These are phyloP conservation scores for Epizoanthus fatuus DNA, from an alignment of 92 coral and sea anemone species.

Conservation along the genomic window DNA sequence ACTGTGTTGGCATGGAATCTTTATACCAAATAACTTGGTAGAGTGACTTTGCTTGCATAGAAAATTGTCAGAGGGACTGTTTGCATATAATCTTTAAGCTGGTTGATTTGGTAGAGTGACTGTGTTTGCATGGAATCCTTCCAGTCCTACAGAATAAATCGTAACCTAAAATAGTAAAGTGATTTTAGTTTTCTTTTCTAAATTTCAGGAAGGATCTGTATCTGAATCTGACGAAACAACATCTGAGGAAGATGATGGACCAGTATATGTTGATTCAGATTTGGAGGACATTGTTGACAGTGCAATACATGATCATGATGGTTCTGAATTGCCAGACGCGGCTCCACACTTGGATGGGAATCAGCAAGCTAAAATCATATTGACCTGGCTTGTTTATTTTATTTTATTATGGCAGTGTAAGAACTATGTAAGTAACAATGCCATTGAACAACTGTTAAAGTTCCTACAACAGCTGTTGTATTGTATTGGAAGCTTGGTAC, in stretches of 20 bases:
- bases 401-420: no score
- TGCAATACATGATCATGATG: neutral
- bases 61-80: no score
- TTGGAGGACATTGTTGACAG: constrained; percentile 8
- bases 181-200: neutral
- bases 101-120: no score
- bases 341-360: neutral
- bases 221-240: constrained; percentile 13
- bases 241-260: constrained; percentile 12
- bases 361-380: neutral
- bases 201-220: constrained; percentile 20
- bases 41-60: no score
- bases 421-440: constrained; percentile 10
- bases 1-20: no score
- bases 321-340: constrained; percentile 1
- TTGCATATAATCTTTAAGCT: no score
- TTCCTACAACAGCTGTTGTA: no score
- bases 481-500: neutral
- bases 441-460: constrained; percentile 7
- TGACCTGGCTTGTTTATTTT: constrained; percentile 17
- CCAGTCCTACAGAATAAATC: neutral
- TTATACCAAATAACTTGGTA: no score
- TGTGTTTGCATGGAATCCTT: no score
- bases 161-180: neutral
- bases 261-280: constrained; percentile 11